Evolutionary conservation across 30 jellyfish, hydroid and myxozoan genomes (phyloP).

Genomic region (Sanderia malayensis): DNA sequence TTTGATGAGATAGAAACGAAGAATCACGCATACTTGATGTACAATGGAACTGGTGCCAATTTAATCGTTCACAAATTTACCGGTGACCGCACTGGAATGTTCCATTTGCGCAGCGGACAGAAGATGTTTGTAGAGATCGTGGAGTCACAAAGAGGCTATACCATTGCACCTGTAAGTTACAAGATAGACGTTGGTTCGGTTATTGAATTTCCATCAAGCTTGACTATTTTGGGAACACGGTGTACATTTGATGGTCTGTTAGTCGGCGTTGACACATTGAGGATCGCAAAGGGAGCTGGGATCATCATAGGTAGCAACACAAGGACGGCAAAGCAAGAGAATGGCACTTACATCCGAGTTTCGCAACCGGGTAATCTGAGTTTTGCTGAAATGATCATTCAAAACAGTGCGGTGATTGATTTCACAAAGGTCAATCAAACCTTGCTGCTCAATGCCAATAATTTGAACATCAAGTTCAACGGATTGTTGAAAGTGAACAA

Average conservation of each 20-base stretch:
- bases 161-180: constrained; percentile 63
- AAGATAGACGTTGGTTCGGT: constrained; percentile 47
- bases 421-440: constrained; percentile 21
- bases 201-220: constrained; percentile 43
- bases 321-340: constrained; percentile 44
- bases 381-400: constrained; percentile 31
- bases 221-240: constrained; percentile 60
- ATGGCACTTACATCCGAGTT: constrained; percentile 27
- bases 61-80: constrained; percentile 42
- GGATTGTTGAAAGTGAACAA: constrained; percentile 38
- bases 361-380: constrained; percentile 47
- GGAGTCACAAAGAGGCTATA: constrained; percentile 45
- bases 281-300: constrained; percentile 57
- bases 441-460: constrained; percentile 27
- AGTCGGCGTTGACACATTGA: constrained; percentile 44
- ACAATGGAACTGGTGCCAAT: constrained; percentile 45
- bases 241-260: constrained; percentile 32
- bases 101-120: constrained; percentile 33
- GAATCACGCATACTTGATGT: constrained; percentile 33
- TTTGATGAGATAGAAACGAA: constrained; percentile 62
- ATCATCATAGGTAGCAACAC: constrained; percentile 32
- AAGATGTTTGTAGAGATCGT: constrained; percentile 49
- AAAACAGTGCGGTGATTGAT: constrained; percentile 39
- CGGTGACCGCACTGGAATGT: constrained; percentile 63
- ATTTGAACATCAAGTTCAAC: constrained; percentile 26